Percentiles rank a stretch among this genome's conserved stretches.
phyloP scores from a whole-genome alignment of 2,113 vertebrate genomes.

The Ceyx melanurus region DNA sequence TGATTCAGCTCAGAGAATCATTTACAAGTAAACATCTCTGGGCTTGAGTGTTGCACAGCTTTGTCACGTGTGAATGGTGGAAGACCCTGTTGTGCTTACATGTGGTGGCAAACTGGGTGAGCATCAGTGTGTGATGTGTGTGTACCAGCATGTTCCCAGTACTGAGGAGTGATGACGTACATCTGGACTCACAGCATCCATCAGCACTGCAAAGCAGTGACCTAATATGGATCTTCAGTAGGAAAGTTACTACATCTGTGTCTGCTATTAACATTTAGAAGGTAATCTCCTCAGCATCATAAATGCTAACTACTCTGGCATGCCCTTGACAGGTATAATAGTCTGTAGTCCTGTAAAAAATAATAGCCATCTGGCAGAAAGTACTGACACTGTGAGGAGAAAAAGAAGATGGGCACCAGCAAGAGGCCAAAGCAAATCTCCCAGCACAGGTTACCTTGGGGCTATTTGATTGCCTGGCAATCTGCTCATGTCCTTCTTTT shows the following conservation, averaged over 20 bases:
- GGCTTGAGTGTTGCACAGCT: accelerated
- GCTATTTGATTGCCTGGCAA: background rate
- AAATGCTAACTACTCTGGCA: constrained; percentile 62
- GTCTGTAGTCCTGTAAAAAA: constrained; percentile 52
- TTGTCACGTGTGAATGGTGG: background rate
- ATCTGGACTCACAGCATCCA: accelerated
- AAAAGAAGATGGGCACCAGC: background rate
- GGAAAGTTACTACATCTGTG: background rate
- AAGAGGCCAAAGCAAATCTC: background rate
- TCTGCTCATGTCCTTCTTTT: background rate
- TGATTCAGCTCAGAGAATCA: background rate
- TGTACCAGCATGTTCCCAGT: too few relatives aligned
- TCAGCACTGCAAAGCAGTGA: background rate
- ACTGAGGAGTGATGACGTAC: background rate
- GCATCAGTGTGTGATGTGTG: background rate
- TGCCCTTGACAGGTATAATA: constrained; percentile 55
- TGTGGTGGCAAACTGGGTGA: background rate
- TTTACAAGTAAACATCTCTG: background rate
- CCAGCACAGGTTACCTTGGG: background rate
- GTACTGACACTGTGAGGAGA: background rate
- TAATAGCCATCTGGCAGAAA: constrained; percentile 61
- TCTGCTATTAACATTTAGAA: constrained; percentile 50
- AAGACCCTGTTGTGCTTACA: background rate
- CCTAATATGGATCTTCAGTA: background rate
- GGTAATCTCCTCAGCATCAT: constrained; percentile 53